Conservation (phyloP, 2,113 vertebrate genomes). For the Pelusios castaneus region DNA sequence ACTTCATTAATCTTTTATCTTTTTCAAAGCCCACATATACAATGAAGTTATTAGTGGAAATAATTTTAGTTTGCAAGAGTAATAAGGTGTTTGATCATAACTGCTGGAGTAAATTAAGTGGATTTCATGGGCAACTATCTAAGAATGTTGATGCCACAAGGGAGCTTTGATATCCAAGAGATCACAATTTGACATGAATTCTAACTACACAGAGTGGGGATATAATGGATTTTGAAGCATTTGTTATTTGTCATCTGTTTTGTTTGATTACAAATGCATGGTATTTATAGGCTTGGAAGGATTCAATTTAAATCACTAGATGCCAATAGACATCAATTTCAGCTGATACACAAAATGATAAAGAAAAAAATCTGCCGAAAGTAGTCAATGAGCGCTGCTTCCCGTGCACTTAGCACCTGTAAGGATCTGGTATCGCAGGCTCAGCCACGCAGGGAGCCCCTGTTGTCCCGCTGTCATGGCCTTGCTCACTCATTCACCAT, state of each 20-base stretch:
- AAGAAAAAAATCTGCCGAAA: background rate
- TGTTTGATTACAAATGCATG: slow-evolving; percentile 40
- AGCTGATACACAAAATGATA: background rate
- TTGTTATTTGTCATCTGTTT: slow-evolving; percentile 64
- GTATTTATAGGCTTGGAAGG: background rate
- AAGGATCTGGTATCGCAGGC: background rate
- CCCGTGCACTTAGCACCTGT: background rate
- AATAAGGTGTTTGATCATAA: slow-evolving; percentile 63
- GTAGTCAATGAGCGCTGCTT: background rate
- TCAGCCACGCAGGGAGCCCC: background rate
- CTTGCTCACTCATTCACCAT: background rate
- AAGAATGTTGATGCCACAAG: slow-evolving; percentile 55
- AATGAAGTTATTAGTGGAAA: slow-evolving; percentile 27
- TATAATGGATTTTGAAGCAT: slow-evolving; percentile 9
- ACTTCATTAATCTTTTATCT: slow-evolving; percentile 60
- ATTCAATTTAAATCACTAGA: background rate
- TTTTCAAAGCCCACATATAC: slow-evolving; percentile 25
- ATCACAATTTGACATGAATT: slow-evolving; percentile 53
- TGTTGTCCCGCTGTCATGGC: background rate
- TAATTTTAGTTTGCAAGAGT: slow-evolving; percentile 15
- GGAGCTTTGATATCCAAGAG: slow-evolving; percentile 58
- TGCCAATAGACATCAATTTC: background rate
- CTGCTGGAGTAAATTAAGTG: slow-evolving; percentile 63
- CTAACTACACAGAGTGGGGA: slow-evolving; percentile 16
- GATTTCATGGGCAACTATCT: slow-evolving; percentile 54